Base-by-base conservation (phyloP, 2,797 vertebrate species). In the Antrozous pallidus region DNA sequence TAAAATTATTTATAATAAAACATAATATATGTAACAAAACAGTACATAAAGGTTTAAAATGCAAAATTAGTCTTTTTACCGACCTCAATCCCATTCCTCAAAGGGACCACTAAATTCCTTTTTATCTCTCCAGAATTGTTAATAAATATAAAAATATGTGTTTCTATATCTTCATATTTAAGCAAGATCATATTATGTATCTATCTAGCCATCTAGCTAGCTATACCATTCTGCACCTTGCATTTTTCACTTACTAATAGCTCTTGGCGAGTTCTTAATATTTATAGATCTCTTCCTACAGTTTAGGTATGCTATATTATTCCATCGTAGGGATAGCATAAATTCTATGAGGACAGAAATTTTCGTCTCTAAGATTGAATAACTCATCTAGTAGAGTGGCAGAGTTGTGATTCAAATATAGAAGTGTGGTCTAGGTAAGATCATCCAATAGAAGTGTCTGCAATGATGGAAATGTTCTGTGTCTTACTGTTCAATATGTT, bases 1-100 rank as follows among this genome's bases (percentile, higher is more conserved):
- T 51, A 79, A 61, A 67, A 71, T n/a, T 42, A 83, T 73, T 84
- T 86, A 54, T 65, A 87, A 87, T 79, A 24, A 91, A 82, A 91
- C 36, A 12, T 47, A 71, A 61, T 67, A 13, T 67, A 89, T 77
- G 11, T 61, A 42, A 78, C 17, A 92, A 91, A 96, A 88, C 3
- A 79, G 6, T 67, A 47, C 5, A n/a, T 51, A 71, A 78, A 92
- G 2, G 18, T 47, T 92, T 77, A 81, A 80, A 93, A 86, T 86
- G 11, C 20, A 75, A 93, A 94, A 12, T 49, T 12, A 42, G 9
- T 49, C 31, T 82, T 89, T 91, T 88, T 78, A 10, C 12, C 40
- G n/a, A 74, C 18, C 7, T 61, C 12, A 56, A 82, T 47, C 33
- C 5, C 17, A 78, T 92, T 73, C 18, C 10, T 24, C 33, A 56